Conservation (phyloP, 2,888 invertebrate genomes). For the Glaucopsyche alexis region DNA sequence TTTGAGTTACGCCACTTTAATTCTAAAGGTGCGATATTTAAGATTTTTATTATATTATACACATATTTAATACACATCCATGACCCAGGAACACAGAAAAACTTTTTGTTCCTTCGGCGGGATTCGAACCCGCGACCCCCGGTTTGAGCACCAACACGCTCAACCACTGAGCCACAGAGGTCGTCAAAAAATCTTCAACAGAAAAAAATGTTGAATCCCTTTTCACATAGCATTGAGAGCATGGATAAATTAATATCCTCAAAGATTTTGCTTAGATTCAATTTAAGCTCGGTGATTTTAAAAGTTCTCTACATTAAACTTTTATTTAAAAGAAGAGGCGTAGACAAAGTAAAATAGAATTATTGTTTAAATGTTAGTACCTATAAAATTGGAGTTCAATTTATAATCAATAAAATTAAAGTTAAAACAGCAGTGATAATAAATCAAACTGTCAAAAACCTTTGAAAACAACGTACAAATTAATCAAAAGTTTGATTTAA, state of each 20-base stretch:
- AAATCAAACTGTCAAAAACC: constrained; percentile 10
- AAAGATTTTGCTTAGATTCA: constrained; percentile 14
- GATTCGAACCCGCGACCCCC: too few species aligned
- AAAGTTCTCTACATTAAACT: background rate
- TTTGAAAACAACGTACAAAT: constrained; percentile 3
- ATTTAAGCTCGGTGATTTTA: background rate
- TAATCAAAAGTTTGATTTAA: constrained; percentile 22
- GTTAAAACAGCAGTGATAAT: background rate
- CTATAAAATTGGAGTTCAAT: background rate
- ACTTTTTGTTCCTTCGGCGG: too few species aligned
- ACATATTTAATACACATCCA: too few species aligned
- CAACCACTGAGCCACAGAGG: too few species aligned
- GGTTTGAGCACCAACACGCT: too few species aligned
- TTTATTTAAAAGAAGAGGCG: background rate
- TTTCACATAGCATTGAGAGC: background rate
- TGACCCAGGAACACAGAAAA: too few species aligned
- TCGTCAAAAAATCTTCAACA: background rate
- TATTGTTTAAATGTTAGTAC: background rate
- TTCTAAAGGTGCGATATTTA: too few species aligned
- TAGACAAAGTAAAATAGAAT: background rate
- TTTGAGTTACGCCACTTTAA: too few species aligned
- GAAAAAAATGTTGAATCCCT: background rate
- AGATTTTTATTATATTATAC: too few species aligned
- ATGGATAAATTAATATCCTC: background rate
- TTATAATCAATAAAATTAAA: too few species aligned